Base-by-base conservation (phyloP, 1,140 invertebrate genomes). In the Ditylenchus dipsaci region DNA sequence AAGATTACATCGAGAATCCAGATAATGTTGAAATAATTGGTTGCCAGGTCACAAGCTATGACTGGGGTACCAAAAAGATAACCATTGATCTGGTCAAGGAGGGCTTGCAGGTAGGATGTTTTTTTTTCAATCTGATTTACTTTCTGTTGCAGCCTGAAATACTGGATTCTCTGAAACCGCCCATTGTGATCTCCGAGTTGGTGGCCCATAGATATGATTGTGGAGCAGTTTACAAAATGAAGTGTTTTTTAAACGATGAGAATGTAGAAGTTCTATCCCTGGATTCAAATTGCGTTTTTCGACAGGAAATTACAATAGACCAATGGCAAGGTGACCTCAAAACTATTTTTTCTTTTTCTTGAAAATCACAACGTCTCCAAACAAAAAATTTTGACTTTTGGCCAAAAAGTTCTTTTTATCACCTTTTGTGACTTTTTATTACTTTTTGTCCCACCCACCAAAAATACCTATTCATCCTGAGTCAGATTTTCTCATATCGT, bases 11-110 rank as follows among this genome's bases (percentile, higher is more conserved):
- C 3, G 21, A 23, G 13, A 13, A 56, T 56, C 13, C 29, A 5
- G 53, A 56, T 13, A 62, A 73, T 47, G 30, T 42, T 42, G 1
- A 27, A 30, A 49, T 69, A 45, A 27, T n/a, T 26, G 53, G 53
- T 23, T 69, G 68, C 42, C 67, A 74, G 27, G 68, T 67, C 13
- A 72, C 67, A 3, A 73, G 71, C 21, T 72, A 69, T 61, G 1
- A 15, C 13, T 67, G n/a, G 42, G 56, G 47, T 17, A 19, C 15
- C 26, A 69, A 69, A 17, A 49, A 27, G 30, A 69, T 69, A 26
- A 27, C 19, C 19, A 69, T 69, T 29, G 70, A 69, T 43, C 42
- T 69, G 17, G 26, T 27, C 33, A 67, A 42, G 26, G 71, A 56
- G 42, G 68, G 68, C 9, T n/a, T 69, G 8, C 57, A 69, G 33